Base-by-base conservation (phyloP, 1,140 invertebrate species). In the Asbolus verrucosus region DNA sequence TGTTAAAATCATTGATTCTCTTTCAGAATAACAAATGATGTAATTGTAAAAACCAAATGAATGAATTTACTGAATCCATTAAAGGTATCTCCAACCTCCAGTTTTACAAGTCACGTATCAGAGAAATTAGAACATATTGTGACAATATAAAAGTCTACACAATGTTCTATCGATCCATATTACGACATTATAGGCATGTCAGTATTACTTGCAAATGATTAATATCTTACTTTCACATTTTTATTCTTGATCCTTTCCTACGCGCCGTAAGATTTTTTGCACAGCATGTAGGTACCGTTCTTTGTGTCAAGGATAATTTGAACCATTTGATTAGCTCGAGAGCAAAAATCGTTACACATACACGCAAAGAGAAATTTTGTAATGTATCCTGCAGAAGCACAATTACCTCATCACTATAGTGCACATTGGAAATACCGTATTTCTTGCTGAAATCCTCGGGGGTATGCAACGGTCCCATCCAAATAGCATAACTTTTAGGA, bases 401-500 rank as follows among this genome's bases (percentile, higher is more conserved):
- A n/a, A n/a, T 31, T 79, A 95, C 90, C 83, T 96, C 87, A 81
- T 94, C 89, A 1, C 87, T 86, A 83, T 91, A 98, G 78, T 89
- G 83, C n/a, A 91, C 90, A 78, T 94, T 87, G 80, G 97, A 91
- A 1, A 97, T 92, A 41, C 82, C 86, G 84, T 98, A 98, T 74
- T 91, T 88, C 8, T 85, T 78, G 75, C 88, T 90, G 76, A 95
- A 94, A 68, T 96, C 89, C 0, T 91, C 84, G 11, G 87, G 81
- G 0, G 83, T 81, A 0, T 86, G 81, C 9, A 94, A 80, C 60
- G 86, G 87, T 1, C 96, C 96, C 90, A 95, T 92, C 95, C 95
- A 98, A 9, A 96, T 87, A 46, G 90, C 91, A 84, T 98, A 97
- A 33, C 90, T 87, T 2, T 89, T 87, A 0, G 93, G 91, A 1